Evolutionary conservation across 2,888 invertebrate species (phyloP).

Genomic region (Cetonia aurata): DNA sequence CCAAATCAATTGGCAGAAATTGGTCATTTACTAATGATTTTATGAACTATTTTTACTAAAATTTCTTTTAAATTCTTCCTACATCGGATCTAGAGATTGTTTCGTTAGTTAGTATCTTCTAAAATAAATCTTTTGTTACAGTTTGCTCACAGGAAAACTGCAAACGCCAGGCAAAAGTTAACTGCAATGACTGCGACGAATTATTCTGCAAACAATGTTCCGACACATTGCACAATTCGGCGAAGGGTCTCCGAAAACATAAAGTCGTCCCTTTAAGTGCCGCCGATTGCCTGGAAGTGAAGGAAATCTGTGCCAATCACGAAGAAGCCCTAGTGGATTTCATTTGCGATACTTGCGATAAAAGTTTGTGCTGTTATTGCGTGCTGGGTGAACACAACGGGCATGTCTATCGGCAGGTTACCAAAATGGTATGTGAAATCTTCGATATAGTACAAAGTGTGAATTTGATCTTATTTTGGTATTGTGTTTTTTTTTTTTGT

Average conservation of each 20-base stretch:
- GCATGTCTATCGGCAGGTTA: slow-evolving; percentile 59
- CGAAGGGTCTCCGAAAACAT: slow-evolving; percentile 61
- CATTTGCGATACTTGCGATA: slow-evolving; percentile 65
- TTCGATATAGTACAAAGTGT: too few relatives aligned
- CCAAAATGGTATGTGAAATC: slow-evolving; percentile 61
- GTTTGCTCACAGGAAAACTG: slow-evolving; percentile 54
- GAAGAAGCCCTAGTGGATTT: slow-evolving; percentile 59
- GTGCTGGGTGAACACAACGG: slow-evolving; percentile 61
- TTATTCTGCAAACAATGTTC: slow-evolving; percentile 58
- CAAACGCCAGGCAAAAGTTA: slow-evolving; percentile 54
- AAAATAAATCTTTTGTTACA: slow-evolving; percentile 28
- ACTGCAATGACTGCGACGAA: slow-evolving; percentile 59
- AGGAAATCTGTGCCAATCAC: slow-evolving; percentile 59
- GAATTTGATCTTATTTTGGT: too few relatives aligned
- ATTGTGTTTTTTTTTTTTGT: slow-evolving; percentile 47
- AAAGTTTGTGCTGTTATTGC: slow-evolving; percentile 65
- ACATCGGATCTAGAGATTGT: too few relatives aligned
- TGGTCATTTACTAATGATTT: too few relatives aligned
- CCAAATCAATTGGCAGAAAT: too few relatives aligned
- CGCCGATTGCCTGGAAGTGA: slow-evolving; percentile 47
- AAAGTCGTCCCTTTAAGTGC: slow-evolving; percentile 48
- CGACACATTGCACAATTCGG: slow-evolving; percentile 61
- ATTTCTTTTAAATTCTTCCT: too few relatives aligned
- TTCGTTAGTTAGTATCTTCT: too few relatives aligned
- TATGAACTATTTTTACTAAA: too few relatives aligned